Conservation (phyloP, 2,113 vertebrate species). For the Callithrix jacchus region DNA sequence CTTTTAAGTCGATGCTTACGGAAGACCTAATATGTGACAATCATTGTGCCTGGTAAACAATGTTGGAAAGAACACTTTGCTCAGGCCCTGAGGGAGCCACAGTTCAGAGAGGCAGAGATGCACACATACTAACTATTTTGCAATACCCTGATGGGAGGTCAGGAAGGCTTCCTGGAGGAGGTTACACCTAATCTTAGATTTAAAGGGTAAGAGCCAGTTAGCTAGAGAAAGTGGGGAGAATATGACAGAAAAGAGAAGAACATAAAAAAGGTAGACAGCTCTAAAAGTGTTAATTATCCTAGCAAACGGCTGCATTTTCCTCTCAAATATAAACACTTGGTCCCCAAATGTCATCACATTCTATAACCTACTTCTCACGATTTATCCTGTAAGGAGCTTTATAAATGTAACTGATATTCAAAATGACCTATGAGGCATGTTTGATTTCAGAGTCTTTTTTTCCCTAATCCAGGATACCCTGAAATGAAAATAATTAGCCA, state of each 20-base stretch:
- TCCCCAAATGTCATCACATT: not conserved
- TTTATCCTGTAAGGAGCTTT: not conserved
- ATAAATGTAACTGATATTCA: not conserved
- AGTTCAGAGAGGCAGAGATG: not conserved
- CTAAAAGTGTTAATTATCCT: not conserved
- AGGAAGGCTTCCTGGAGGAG: not conserved
- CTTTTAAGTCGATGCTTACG: not conserved
- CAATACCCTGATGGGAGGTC: not conserved
- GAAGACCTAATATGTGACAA: not conserved
- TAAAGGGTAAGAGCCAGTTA: not conserved
- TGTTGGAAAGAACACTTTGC: not conserved
- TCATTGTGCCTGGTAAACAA: not conserved
- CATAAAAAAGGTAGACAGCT: not conserved
- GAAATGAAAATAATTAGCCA: slow-evolving; percentile 24
- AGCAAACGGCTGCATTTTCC: not conserved
- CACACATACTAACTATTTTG: not conserved
- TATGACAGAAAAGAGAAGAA: not conserved
- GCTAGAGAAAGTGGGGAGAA: not conserved
- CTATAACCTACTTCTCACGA: not conserved
- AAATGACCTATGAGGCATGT: not conserved
- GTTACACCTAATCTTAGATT: not conserved
- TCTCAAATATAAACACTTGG: slow-evolving; percentile 22
- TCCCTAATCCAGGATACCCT: not conserved
- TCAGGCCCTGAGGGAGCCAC: not conserved
- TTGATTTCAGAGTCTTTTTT: slow-evolving; percentile 19